Evolutionary conservation across 2,113 vertebrate genomes (phyloP).

Genomic region (Arothron firmamentum): DNA sequence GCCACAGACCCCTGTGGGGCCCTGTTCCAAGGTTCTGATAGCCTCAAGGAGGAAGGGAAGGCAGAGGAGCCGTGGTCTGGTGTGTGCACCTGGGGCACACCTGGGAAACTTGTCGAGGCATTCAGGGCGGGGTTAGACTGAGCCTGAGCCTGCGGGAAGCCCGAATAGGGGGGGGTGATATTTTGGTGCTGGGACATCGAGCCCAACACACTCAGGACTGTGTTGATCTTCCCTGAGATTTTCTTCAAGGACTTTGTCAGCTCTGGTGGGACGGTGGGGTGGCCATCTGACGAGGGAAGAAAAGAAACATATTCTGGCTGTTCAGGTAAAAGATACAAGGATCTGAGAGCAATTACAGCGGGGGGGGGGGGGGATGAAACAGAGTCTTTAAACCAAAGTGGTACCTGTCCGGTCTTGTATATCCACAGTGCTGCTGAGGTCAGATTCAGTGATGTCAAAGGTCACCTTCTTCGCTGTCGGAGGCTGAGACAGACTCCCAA

Average conservation of each 20-base stretch:
- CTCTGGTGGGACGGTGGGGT: slow-evolving; percentile 56
- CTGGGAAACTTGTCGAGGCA: slow-evolving; percentile 6
- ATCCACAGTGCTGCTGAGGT: slow-evolving; percentile 71
- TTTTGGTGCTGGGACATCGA: slow-evolving; percentile 60
- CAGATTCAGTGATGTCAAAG: slow-evolving; percentile 84
- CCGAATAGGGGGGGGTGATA: slow-evolving; percentile 28
- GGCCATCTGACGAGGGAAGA: not conserved
- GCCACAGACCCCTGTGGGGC: slow-evolving; percentile 1
- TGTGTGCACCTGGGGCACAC: slow-evolving; percentile 18
- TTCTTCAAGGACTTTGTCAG: slow-evolving; percentile 80
- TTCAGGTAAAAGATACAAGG: not conserved
- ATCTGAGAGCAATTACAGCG: no score
- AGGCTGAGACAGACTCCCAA: slow-evolving; percentile 70
- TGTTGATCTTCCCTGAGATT: slow-evolving; percentile 82
- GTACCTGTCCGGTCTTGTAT: slow-evolving; percentile 43
- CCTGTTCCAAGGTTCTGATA: slow-evolving; percentile 60
- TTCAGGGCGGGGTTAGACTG: slow-evolving; percentile 7
- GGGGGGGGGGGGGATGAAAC: no score
- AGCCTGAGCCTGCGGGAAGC: slow-evolving; percentile 22
- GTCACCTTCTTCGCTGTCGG: slow-evolving; percentile 79
- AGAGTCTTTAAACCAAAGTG: not conserved
- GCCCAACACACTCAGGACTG: slow-evolving; percentile 74
- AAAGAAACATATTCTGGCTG: not conserved
- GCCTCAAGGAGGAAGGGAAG: slow-evolving; percentile 16
- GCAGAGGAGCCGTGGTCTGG: slow-evolving; percentile 3